phyloP scores from a whole-genome alignment of 2,797 vertebrate species.

The Lepidocolaptes lacrymiger region DNA sequence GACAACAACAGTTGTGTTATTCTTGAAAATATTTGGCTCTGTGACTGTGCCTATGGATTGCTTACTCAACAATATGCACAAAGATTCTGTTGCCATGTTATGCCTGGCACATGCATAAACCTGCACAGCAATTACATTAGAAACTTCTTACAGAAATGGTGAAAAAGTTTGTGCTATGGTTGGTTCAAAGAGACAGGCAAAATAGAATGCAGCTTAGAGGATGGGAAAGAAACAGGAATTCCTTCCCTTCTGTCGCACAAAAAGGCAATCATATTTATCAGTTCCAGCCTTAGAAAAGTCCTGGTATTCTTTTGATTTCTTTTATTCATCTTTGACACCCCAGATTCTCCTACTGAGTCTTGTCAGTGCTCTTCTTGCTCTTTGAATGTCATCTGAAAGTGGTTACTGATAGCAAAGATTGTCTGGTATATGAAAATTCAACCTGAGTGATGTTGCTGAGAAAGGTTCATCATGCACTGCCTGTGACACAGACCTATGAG shows the following conservation, averaged over 20 bases:
- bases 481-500: not conserved
- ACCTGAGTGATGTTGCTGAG: not conserved
- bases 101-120: not conserved
- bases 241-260: not conserved
- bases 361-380: not conserved
- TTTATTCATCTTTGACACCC: not conserved
- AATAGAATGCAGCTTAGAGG: not conserved
- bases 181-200: not conserved
- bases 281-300: not conserved
- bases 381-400: not conserved
- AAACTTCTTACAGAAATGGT: not conserved
- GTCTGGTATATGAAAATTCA: not conserved
- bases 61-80: not conserved
- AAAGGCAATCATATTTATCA: not conserved
- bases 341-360: not conserved
- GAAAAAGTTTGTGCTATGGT: not conserved
- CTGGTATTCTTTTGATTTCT: not conserved
- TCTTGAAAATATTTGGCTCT: not conserved
- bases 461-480: not conserved
- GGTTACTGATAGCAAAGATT: not conserved
- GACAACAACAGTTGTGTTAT: not conserved
- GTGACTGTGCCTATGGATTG: not conserved
- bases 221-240: not conserved
- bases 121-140: not conserved
- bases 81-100: not conserved